Percentiles rank a stretch among this genome's conserved stretches.
phyloP scores from a whole-genome alignment of 2,797 vertebrate species.

The Propithecus deckenii region DNA sequence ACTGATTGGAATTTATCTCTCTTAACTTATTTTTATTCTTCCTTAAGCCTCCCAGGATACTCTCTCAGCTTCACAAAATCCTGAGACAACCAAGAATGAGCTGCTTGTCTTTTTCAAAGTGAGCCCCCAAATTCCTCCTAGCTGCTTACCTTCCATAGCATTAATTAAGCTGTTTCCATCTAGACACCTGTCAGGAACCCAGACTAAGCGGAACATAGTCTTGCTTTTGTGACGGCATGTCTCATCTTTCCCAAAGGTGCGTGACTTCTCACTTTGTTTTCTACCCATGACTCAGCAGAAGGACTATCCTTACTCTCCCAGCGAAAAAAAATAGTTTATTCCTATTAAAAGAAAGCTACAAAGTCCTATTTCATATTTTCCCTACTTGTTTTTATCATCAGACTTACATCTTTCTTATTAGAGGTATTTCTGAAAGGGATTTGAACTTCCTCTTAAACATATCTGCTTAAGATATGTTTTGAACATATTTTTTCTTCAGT shows the following conservation, averaged over 20 bases:
- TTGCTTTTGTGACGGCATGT: background rate
- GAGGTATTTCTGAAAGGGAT: background rate
- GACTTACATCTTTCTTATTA: background rate
- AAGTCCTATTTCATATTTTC: background rate
- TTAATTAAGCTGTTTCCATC: background rate
- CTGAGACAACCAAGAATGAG: background rate
- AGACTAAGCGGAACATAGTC: background rate
- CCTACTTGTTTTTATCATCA: background rate
- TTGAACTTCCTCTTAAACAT: background rate
- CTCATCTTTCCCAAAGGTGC: background rate
- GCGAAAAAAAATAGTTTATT: background rate
- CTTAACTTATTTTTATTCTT: background rate
- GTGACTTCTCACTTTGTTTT: background rate
- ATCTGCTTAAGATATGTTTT: conserved; percentile 35
- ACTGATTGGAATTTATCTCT: background rate
- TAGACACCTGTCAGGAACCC: background rate
- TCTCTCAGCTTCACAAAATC: background rate
- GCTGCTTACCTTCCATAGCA: background rate
- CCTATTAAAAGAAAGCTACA: background rate
- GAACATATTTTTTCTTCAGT: background rate
- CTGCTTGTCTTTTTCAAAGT: background rate
- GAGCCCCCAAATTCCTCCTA: background rate
- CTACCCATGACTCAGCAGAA: background rate
- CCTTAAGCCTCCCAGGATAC: background rate
- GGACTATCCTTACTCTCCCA: background rate